A percentile compares a stretch with the other conserved stretches of the same genome.
These are phyloP conservation scores for Aegithalos caudatus DNA, from an alignment of 2,113 vertebrate genomes.

Conservation along the genomic window DNA sequence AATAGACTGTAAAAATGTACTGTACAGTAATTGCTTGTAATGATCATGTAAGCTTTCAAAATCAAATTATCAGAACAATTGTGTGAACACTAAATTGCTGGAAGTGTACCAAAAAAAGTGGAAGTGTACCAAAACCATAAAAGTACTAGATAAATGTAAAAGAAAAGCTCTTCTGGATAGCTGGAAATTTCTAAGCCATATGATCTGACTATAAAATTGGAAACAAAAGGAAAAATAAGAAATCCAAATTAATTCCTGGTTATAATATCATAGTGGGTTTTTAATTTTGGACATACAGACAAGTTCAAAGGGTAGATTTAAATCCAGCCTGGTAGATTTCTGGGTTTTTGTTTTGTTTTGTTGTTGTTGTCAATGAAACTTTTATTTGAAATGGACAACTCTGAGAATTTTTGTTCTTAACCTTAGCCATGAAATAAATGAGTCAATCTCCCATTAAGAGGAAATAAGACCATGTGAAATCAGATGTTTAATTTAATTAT, in stretches of 20 bases:
- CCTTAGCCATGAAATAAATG: neutral
- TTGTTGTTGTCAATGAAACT: neutral
- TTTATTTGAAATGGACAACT: neutral
- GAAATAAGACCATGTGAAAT: neutral
- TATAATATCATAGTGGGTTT: neutral
- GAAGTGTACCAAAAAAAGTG: neutral
- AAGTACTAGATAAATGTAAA: neutral
- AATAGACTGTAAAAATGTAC: constrained; percentile 1
- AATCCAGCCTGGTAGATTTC: neutral
- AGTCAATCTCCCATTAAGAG: neutral
- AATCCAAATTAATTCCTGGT: neutral
- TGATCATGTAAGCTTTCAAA: neutral
- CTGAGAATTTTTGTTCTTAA: neutral
- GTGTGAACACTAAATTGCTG: neutral
- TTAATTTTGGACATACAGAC: neutral
- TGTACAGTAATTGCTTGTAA: constrained; percentile 39
- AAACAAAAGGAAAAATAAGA: neutral
- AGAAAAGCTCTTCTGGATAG: neutral
- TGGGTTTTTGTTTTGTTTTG: neutral
- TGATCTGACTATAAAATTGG: neutral
- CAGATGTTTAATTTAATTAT: neutral
- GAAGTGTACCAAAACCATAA: neutral
- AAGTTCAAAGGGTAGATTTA: neutral
- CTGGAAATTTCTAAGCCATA: neutral
- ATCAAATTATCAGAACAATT: neutral